These are phyloP conservation scores for Abrostola tripartita DNA, from an alignment of 2,888 invertebrate species.

Conservation along the genomic window DNA sequence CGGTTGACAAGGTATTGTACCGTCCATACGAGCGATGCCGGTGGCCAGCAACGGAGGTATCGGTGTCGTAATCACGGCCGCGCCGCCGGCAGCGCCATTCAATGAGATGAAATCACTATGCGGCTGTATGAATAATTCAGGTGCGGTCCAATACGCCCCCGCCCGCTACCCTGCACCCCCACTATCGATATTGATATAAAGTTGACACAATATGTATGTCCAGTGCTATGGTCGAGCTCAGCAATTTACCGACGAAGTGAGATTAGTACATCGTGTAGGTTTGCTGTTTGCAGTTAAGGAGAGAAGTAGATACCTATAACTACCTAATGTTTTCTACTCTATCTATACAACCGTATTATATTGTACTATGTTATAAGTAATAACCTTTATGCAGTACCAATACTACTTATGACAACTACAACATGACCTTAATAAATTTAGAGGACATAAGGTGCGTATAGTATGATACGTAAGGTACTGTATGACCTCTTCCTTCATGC, in stretches of 20 bases:
- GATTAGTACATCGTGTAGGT: background rate
- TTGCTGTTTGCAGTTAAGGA: slow-evolving; percentile 5
- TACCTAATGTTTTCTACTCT: too few species aligned
- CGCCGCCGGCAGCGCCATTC: slow-evolving; percentile 78
- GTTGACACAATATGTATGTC: slow-evolving; percentile 62
- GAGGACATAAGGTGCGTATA: too few species aligned
- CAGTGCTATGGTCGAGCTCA: slow-evolving; percentile 18
- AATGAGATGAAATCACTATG: slow-evolving; percentile 89
- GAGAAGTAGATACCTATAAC: background rate
- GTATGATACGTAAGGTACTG: too few species aligned
- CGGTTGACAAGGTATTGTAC: slow-evolving; percentile 80
- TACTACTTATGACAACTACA: too few species aligned
- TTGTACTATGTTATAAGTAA: too few species aligned
- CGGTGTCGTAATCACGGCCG: slow-evolving; percentile 84
- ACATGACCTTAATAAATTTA: too few species aligned
- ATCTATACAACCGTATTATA: too few species aligned
- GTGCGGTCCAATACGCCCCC: slow-evolving; percentile 71
- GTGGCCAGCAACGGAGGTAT: slow-evolving; percentile 75
- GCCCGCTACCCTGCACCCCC: slow-evolving; percentile 49
- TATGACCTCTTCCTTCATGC: too few species aligned
- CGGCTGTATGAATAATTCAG: slow-evolving; percentile 87
- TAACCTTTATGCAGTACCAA: too few species aligned
- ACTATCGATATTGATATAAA: slow-evolving; percentile 72
- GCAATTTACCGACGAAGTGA: slow-evolving; percentile 19
- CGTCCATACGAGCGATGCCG: slow-evolving; percentile 55